Percentiles rank a stretch among this genome's conserved stretches.
These are phyloP conservation scores for Acholoe squamosa DNA, from an alignment of 2,888 invertebrate species.

Conservation along the genomic window DNA sequence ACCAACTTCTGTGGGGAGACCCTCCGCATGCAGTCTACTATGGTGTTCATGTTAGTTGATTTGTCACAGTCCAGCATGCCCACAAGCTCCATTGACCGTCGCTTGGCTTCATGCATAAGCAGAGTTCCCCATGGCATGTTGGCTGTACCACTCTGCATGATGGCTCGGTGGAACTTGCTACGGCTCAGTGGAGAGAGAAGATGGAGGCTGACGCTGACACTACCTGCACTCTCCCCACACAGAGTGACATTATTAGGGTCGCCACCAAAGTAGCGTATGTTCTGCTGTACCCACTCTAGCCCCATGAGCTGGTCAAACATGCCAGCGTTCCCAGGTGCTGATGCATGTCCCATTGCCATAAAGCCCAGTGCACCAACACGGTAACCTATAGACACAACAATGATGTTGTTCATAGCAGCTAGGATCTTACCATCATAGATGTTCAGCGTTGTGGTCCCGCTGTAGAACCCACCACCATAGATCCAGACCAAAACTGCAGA, in stretches of 20 bases:
- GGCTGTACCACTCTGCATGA: conserved; percentile 95
- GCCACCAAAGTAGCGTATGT: conserved; percentile 85
- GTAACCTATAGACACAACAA: conserved; percentile 97
- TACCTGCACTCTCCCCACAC: conserved; percentile 98
- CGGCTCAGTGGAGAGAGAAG: conserved; percentile 93
- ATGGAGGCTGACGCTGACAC: conserved; percentile 92
- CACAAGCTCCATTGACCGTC: conserved; percentile 89
- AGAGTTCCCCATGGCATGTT: conserved; percentile 97
- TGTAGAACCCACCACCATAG: conserved; percentile 87
- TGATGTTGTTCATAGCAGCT: conserved; percentile 93
- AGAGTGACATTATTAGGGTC: conserved; percentile 95
- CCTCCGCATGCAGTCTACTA: conserved; percentile 67
- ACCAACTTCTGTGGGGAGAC: conserved; percentile 67
- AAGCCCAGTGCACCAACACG: conserved; percentile 94
- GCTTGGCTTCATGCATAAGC: conserved; percentile 89
- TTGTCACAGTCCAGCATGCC: conserved; percentile 66
- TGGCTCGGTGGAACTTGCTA: conserved; percentile 90
- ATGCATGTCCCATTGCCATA: conserved; percentile 83
- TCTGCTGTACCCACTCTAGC: conserved; percentile 85
- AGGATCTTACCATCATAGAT: conserved; percentile 96
- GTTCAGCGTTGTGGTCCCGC: conserved; percentile 95
- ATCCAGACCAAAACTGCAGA: conserved; percentile 97
- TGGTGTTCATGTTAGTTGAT: conserved; percentile 65
- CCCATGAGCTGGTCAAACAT: conserved; percentile 97
- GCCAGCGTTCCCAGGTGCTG: conserved; percentile 96